Evolutionary conservation across 2,113 vertebrate species (phyloP), one percentile per base, ranked within the genome.

Genomic region (Rousettus leschenaultii): DNA sequence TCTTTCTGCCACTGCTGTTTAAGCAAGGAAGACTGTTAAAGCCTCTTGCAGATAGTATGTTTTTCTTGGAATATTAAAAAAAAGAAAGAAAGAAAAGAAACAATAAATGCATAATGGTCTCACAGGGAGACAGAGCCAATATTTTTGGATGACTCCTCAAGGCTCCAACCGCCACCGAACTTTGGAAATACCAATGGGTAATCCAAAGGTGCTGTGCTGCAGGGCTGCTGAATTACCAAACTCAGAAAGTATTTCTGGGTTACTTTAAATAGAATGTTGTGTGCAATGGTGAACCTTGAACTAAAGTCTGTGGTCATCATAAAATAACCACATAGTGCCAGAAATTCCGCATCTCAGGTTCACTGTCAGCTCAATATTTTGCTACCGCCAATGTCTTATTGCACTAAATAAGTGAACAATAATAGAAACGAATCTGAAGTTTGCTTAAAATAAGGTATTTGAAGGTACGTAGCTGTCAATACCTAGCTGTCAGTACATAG

Each of bases 1-100:
- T n/a, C 92, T 96, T 97, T 88, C 92, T 96, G 92, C 94, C 96
- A 96, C 71, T 92, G 91, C 71, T 75, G 93, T 78, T 97, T 95
- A 96, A 68, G 61, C 53, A 84, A 48, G 48, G 59, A 80, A 80
- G 71, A 53, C 53, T 84, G 55, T 73, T 16, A 1, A 0, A 87
- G 79, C 16, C 80, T 90, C 38, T 16, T 38, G 33, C 55, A 80
- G 48, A 70, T 95, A 57, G 12, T 40, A 24, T 43, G 30, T 73
- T 91, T 84, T 92, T 53, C 30, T 45, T 75, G 38, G 35, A 63
- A 90, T n/a, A 10, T 35, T 77, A 92, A 35, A 63, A 0, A 65
- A 82, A 30, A 57, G n/a, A n/a, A n/a, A n/a, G n/a, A 22, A 30
- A 30, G 13, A 71, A 83, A 77, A 19, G 45, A 95, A 93, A 74